Conservation (phyloP, 1,140 invertebrate species). For the Brachionus koreanus region DNA sequence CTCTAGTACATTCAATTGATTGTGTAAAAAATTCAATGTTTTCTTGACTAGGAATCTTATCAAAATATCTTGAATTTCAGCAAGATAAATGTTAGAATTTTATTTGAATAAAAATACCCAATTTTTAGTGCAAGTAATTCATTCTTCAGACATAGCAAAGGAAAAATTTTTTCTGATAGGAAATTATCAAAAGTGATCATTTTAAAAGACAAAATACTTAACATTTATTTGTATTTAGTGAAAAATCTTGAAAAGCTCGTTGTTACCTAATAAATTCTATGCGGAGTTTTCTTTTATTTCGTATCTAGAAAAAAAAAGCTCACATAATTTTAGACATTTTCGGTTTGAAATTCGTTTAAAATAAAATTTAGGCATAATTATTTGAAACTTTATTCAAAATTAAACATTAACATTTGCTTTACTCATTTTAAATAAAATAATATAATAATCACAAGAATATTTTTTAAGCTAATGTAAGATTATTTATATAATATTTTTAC, state of each 20-base stretch:
- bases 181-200: neutral
- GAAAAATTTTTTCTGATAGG: neutral
- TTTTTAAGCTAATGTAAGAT: neutral
- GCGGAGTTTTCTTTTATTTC: neutral
- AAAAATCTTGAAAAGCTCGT: neutral
- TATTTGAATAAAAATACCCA: neutral
- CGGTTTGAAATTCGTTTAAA: neutral
- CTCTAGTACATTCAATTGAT: neutral
- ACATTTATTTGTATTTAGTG: neutral
- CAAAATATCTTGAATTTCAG: neutral
- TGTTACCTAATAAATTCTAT: neutral
- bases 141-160: neutral
- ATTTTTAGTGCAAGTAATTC: neutral
- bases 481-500: neutral
- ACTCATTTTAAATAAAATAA: neutral
- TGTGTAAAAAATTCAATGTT: neutral
- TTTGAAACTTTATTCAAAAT: neutral
- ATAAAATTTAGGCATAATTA: neutral
- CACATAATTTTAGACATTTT: constrained; percentile 4
- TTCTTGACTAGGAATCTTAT: neutral
- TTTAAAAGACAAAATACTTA: neutral
- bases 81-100: neutral
- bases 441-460: neutral
- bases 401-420: neutral
- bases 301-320: neutral